Percentiles rank a stretch among this genome's conserved stretches.
Evolutionary conservation across 1,140 invertebrate species (phyloP).

Genomic region (Notospermus geniculatus): DNA sequence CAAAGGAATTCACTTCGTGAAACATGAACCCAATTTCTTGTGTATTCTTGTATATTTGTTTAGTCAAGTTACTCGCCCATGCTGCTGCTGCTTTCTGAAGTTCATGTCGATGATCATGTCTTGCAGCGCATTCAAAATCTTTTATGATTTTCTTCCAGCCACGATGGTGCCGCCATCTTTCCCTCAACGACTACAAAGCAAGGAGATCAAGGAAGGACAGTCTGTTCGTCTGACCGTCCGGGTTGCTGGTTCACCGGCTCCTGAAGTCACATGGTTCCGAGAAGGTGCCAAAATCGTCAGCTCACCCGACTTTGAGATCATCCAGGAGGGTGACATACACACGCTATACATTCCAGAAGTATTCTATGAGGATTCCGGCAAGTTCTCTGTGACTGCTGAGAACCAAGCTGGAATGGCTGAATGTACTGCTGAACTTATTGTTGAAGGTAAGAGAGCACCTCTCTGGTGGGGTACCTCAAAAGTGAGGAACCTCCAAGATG

Average conservation of each 20-base stretch:
- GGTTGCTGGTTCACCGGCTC: conserved; percentile 56
- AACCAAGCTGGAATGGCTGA: conserved; percentile 50
- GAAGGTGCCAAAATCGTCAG: conserved; percentile 52
- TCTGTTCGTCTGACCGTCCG: conserved; percentile 55
- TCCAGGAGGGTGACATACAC: conserved; percentile 52
- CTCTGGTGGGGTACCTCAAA: too few relatives aligned
- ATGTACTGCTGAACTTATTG: conserved; percentile 48
- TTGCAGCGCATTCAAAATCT: too few relatives aligned
- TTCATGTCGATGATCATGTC: too few relatives aligned
- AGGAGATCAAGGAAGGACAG: conserved; percentile 53
- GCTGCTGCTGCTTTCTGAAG: too few relatives aligned
- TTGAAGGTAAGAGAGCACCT: conserved; percentile 48
- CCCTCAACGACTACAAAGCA: conserved; percentile 51
- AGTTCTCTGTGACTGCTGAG: conserved; percentile 60
- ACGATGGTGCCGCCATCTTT: conserved; percentile 58
- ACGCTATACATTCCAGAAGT: conserved; percentile 54
- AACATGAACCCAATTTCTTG: too few relatives aligned
- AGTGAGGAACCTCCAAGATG: too few relatives aligned
- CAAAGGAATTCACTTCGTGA: too few relatives aligned
- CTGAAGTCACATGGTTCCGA: conserved; percentile 58
- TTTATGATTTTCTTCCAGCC: too few relatives aligned
- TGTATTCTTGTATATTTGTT: too few relatives aligned
- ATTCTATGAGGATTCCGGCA: conserved; percentile 63
- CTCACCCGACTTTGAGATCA: conserved; percentile 55
- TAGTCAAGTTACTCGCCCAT: too few relatives aligned